Conservation (phyloP, 2,888 invertebrate species). For the Hybos culiciformis region DNA sequence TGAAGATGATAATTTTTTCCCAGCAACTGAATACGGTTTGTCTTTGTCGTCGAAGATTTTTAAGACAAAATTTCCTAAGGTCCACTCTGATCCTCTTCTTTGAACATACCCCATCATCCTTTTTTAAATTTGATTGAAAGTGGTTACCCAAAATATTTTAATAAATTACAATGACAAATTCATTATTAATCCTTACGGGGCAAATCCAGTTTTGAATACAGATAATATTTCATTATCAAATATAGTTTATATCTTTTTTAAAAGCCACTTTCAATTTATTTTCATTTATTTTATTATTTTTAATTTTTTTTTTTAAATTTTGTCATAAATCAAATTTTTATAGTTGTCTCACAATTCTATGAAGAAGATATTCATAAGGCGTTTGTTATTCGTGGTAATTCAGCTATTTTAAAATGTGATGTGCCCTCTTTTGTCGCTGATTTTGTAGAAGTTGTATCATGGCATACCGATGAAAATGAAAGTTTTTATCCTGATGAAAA, state of each 20-base stretch:
- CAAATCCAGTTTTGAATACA: too few relatives aligned
- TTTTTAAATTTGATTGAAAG: background rate
- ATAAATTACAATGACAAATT: too few relatives aligned
- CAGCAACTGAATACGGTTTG: constrained; percentile 36
- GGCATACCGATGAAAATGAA: constrained; percentile 59
- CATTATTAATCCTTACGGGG: too few relatives aligned
- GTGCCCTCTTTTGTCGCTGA: constrained; percentile 88
- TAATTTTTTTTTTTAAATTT: background rate
- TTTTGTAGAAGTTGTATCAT: constrained; percentile 75
- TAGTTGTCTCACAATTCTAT: constrained; percentile 82
- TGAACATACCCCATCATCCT: background rate
- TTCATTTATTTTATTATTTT: background rate
- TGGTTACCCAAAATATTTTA: too few relatives aligned
- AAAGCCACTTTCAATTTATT: background rate
- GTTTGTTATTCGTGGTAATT: constrained; percentile 79
- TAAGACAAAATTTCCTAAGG: constrained; percentile 2
- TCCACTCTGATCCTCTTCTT: background rate
- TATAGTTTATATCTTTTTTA: too few relatives aligned
- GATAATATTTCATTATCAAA: background rate
- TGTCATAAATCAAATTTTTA: constrained; percentile 7
- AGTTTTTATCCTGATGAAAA: constrained; percentile 33
- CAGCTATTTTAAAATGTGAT: constrained; percentile 77
- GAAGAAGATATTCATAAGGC: constrained; percentile 87
- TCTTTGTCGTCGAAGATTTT: constrained; percentile 7
- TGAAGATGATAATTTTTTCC: constrained; percentile 43